Base-by-base conservation (phyloP, 2,113 vertebrate species). In the Oxygymnocypris stewartii region DNA sequence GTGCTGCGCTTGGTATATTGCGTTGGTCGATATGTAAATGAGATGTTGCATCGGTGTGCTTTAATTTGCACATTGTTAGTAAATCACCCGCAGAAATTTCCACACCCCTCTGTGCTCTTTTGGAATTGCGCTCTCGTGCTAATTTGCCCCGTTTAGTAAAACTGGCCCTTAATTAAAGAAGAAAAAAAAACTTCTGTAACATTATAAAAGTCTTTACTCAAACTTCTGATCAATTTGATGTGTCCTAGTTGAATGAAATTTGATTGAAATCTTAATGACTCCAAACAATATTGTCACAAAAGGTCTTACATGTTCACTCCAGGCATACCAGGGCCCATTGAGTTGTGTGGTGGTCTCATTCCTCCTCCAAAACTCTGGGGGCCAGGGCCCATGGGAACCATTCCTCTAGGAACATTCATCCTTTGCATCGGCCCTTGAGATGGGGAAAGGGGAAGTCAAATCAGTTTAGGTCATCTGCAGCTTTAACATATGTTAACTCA, bases 281-380 rank as follows among this genome's bases (percentile, higher is more conserved):
- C 47, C 25, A 78, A 18, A 78, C 47, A 11, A 0, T 11, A 16
- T 54, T 54, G 28, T 54, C 25, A 51, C n/a, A 54, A 78, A 54
- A 20, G 7, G 25, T 89, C 97, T 97, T 95, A 99, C 98, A 99
- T 99, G 96, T 97, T 98, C 87, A 99, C 98, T 93, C 97, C 98
- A 88, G 98, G 97, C 98, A 99, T 99, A 90, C 97, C 97, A 20
- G 98, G 98, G 76, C 97, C 98, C 93, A 99, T 96, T 91, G 96
- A 95, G 92, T 99, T 99, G 94, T 97, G 98, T 93, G 98, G 98
- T 93, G 98, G 98, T 94, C 98, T 97, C 98, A 99, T 99, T 87
- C 97, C 97, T 78, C 98, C 97, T 89, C 97, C 96, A 85, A 99
- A 99, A 95, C 96, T 98, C 98, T 99, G 98, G 28, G 97, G 97